Evolutionary conservation across 2,113 vertebrate species (phyloP), one percentile per base, ranked within the genome.

Genomic region (Lucifuga dentata): DNA sequence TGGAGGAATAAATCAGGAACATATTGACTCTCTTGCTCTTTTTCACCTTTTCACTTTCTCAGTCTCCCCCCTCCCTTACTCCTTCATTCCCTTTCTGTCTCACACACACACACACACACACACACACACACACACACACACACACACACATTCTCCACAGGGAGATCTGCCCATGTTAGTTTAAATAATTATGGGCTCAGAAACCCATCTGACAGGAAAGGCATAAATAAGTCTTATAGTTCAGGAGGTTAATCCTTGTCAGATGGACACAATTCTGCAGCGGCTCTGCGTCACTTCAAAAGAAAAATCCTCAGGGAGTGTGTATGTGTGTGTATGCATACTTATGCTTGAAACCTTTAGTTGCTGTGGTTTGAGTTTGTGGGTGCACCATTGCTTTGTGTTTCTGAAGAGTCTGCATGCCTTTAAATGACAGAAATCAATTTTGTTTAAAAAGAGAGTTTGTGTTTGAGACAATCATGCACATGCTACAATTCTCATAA

Each of bases 1-100:
- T 3, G 13, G 56, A 46, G 56, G n/a, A 73, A 81, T 86, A 76
- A 86, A 83, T 86, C 44, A 71, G 44, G 19, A 59, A 35, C 24
- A 5, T 23, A 68, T 68, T 81, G 50, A 2, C 52, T 68, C 32
- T 52, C 24, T 17, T 6, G 0, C 55, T 38, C 35, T 16, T 15
- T 41, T 16, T 58, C 36, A 39, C 44, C 48, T 49, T 50, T 60
- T 40, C n/a, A 29, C 19, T 71, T 67, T 62, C 23, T 46, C 46
- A 35, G 60, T 45, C 33, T 36, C 35, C 12, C 46, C 11, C 5
- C 19, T 43, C 61, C 5, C 10, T 33, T 16, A 19, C 8, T 53
- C 50, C 52, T 44, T 66, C 2, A 8, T 11, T 11, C 43, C 2
- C 40, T 17, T 38, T 56, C 12, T 33, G 41, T 10, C 11, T 11